Base-by-base conservation (phyloP, 2,113 vertebrate species). In the Eulemur rufifrons region DNA sequence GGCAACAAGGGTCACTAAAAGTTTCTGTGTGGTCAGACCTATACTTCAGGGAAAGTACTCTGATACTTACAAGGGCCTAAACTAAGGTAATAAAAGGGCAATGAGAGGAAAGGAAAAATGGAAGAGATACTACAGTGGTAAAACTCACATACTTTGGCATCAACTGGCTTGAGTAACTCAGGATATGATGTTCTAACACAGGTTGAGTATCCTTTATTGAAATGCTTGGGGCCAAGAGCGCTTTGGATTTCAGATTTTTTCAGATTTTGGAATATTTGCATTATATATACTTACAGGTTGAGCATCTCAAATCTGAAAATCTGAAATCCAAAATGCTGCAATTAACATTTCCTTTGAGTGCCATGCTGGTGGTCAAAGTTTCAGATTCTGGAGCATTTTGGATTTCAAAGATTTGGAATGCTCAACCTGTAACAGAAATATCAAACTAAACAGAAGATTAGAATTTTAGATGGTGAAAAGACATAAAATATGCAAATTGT, bases 141-240 rank as follows among this genome's bases (percentile, higher is more conserved):
- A 37, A 96, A 87, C 42, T 59, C 64, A 83, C 59, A 91, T n/a
- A 94, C 90, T 81, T 11, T 81, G 76, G 11, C 23, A 86, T 63
- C 23, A 78, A 86, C 52, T 73, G 29, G 42, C 83, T 21, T 52
- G 21, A 86, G 27, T 71, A 66, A 92, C n/a, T 84, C n/a, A 34
- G 50, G 42, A 74, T 59, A 92, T 78, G 45, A 91, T 89, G 25
- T 91, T 74, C 68, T 97, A 86, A 25, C 66, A 54, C 52, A 54
- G 52, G 52, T 54, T 54, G 52, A 54, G 17, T 54, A 54, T 54
- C 52, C 52, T 17, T 54, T 54, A 18, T 54, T 54, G 52, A 54
- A 54, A 54, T 54, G 52, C 15, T 54, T 54, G 15, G 39, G n/a
- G 39, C 23, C 37, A 10, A 4, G 21, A 71, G 39, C 25, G 10